Evolutionary conservation across 1,140 invertebrate genomes (phyloP).

Genomic region (Dolichoris vasculosae): DNA sequence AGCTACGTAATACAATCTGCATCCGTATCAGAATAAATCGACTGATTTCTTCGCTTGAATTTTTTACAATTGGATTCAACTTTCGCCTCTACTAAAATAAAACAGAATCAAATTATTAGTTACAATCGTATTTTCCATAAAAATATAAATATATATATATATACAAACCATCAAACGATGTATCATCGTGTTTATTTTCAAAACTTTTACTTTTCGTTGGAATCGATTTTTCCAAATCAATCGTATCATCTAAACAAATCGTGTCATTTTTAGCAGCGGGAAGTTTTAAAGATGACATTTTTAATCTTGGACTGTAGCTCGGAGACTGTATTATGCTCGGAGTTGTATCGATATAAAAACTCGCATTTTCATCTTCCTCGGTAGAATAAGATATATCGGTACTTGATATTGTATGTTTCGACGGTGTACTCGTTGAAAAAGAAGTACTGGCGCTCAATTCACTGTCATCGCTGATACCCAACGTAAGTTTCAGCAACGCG

Average conservation of each 20-base stretch:
- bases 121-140: constrained; percentile 23
- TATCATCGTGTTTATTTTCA: not conserved
- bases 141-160: constrained; percentile 5
- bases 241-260: constrained; percentile 30
- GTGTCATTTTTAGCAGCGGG: constrained; percentile 52
- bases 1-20: constrained; percentile 45
- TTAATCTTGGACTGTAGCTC: constrained; percentile 26
- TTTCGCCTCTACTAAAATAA: constrained; percentile 36
- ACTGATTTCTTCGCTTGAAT: constrained; percentile 69
- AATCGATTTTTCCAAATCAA: constrained; percentile 13
- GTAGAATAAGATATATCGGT: constrained; percentile 49
- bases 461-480: constrained; percentile 49
- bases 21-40: constrained; percentile 65
- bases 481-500: constrained; percentile 66
- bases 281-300: constrained; percentile 53
- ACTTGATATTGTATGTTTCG: constrained; percentile 35
- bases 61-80: constrained; percentile 64
- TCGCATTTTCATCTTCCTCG: constrained; percentile 31
- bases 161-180: constrained; percentile 18
- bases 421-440: constrained; percentile 54
- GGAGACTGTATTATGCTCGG: too few relatives aligned
- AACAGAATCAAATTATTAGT: constrained; percentile 41
- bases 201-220: constrained; percentile 44
- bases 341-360: constrained; percentile 20
- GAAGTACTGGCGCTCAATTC: constrained; percentile 57